phyloP scores from a whole-genome alignment of 53 echinoderm and acorn worm genomes.

The Paracentrotus lividus region DNA sequence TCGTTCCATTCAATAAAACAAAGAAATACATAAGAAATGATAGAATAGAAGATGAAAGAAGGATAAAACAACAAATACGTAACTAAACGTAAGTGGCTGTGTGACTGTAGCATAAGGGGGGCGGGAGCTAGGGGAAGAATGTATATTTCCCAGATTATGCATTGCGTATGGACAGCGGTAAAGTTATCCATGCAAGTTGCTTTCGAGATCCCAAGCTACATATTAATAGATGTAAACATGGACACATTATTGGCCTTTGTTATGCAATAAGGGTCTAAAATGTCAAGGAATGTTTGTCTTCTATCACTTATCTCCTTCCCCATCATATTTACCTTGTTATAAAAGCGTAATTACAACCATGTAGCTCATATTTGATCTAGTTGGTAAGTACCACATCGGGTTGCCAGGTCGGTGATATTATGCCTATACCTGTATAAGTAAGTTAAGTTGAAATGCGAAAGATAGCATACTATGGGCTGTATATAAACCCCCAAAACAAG shows the following conservation, averaged over 20 bases:
- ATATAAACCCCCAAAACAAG: too few relatives aligned
- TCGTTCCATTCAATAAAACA: too few relatives aligned
- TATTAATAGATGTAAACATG: background rate
- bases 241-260: constrained; percentile 9
- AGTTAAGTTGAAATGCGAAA: background rate
- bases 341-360: constrained; percentile 27
- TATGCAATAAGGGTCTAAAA: constrained; percentile 40
- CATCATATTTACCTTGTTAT: constrained; percentile 35
- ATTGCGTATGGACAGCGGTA: background rate
- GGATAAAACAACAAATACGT: too few relatives aligned
- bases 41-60: too few relatives aligned
- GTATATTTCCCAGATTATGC: background rate
- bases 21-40: too few relatives aligned
- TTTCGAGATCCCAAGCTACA: background rate
- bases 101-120: too few relatives aligned
- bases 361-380: background rate
- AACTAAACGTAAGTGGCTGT: too few relatives aligned
- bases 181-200: background rate
- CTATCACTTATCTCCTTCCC: background rate
- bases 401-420: background rate
- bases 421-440: background rate
- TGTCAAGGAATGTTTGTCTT: constrained; percentile 36
- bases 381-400: background rate
- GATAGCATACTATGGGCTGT: background rate
- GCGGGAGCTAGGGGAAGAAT: too few relatives aligned